These are phyloP conservation scores for Pipra filicauda DNA, from an alignment of 2,113 vertebrate species.

Conservation along the genomic window DNA sequence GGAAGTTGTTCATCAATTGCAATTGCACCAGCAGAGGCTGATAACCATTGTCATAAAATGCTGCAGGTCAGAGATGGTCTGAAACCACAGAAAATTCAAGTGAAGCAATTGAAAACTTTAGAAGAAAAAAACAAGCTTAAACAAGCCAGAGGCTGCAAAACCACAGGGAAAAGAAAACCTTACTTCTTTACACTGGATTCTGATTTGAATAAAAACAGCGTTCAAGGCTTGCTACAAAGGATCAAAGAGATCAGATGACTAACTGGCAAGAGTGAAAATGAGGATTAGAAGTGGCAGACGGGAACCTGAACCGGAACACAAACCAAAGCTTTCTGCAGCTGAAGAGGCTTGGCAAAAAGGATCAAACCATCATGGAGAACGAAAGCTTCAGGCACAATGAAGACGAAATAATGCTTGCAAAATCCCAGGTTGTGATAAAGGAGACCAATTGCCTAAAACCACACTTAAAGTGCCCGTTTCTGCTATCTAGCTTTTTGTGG, in stretches of 20 bases:
- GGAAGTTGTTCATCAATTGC: neutral
- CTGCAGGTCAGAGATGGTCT: neutral
- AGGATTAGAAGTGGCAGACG: conserved; percentile 39
- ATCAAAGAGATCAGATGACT: conserved; percentile 60
- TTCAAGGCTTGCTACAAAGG: conserved; percentile 50
- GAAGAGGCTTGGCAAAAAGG: conserved; percentile 46
- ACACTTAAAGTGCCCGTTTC: neutral
- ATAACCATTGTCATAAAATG: neutral
- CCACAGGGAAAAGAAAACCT: conserved; percentile 7
- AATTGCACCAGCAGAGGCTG: neutral
- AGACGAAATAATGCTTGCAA: neutral
- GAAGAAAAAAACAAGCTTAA: conserved; percentile 17
- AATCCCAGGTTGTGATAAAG: neutral
- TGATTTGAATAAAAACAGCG: conserved; percentile 58
- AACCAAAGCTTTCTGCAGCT: conserved; percentile 47
- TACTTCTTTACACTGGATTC: conserved; percentile 20
- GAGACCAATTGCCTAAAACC: neutral
- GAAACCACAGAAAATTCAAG: conserved; percentile 5
- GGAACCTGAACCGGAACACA: conserved; percentile 58
- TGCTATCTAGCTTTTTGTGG: neutral
- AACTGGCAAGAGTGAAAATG: conserved; percentile 57
- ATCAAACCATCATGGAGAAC: neutral
- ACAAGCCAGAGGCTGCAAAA: conserved; percentile 37
- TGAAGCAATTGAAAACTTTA: neutral
- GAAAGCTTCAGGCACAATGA: conserved; percentile 9